Evolutionary conservation across 2,888 invertebrate genomes (phyloP).

Genomic region (Himalopsyche kuldschensis): DNA sequence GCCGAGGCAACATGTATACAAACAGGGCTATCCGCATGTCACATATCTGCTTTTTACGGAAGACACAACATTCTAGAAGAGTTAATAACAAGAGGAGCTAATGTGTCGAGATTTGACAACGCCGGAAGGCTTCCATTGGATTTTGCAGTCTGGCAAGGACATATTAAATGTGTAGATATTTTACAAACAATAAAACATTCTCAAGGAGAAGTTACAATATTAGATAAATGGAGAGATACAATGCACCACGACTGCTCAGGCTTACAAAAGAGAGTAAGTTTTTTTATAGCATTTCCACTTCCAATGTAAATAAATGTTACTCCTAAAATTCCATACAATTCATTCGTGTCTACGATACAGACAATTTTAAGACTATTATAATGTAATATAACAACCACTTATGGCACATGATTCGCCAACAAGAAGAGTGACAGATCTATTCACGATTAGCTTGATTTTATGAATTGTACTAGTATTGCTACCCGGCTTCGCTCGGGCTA

Average conservation of each 20-base stretch:
- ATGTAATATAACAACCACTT: no score
- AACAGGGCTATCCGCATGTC: conserved; percentile 53
- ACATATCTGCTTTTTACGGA: conserved; percentile 53
- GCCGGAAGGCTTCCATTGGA: conserved; percentile 56
- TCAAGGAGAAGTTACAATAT: not conserved
- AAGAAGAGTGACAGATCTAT: no score
- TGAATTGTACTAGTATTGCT: no score
- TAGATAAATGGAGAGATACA: not conserved
- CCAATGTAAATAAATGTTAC: no score
- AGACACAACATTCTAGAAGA: conserved; percentile 48
- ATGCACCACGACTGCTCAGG: not conserved
- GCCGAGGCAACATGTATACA: conserved; percentile 57
- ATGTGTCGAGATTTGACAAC: conserved; percentile 49
- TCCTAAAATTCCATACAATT: no score
- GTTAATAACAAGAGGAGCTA: conserved; percentile 49
- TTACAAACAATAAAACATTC: conserved; percentile 32
- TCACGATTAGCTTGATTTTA: no score
- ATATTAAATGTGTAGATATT: conserved; percentile 52
- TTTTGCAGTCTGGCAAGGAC: conserved; percentile 55
- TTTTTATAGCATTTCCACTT: no score
- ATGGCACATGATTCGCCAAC: no score
- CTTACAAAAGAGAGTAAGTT: not conserved
- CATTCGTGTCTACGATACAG: no score
- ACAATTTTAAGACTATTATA: no score
- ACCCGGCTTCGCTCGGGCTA: no score